A percentile compares a stretch with the other conserved stretches of the same genome.
Conservation (phyloP, 1,140 invertebrate species). For the Penaeus indicus region DNA sequence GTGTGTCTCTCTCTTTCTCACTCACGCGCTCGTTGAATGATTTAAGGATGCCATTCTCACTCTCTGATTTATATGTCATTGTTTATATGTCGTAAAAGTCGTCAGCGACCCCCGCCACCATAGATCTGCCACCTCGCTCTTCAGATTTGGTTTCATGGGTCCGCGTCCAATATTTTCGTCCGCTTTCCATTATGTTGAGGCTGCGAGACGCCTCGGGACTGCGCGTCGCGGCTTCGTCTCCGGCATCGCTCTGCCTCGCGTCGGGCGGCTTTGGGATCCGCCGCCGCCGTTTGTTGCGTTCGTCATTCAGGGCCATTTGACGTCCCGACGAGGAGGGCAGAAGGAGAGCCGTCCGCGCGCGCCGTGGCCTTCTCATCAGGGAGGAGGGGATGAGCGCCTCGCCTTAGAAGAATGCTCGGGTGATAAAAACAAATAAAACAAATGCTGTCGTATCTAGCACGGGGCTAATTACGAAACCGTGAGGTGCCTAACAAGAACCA, state of each 20-base stretch:
- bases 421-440: neutral
- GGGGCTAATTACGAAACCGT: neutral
- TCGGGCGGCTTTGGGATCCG: no score
- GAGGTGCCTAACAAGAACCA: neutral
- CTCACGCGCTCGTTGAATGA: slow-evolving; percentile 45
- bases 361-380: no score
- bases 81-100: slow-evolving; percentile 59
- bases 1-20: neutral
- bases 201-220: no score
- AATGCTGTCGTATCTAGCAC: neutral
- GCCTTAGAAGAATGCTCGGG: neutral
- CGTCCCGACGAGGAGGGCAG: no score
- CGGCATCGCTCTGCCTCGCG: no score
- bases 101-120: slow-evolving; percentile 38
- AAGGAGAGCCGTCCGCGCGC: no score
- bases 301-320: no score
- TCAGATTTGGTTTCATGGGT: neutral
- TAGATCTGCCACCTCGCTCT: slow-evolving; percentile 51
- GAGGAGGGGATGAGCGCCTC: no score
- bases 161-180: no score
- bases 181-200: no score
- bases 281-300: no score
- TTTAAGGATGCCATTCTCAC: slow-evolving; percentile 58
- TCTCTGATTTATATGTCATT: slow-evolving; percentile 61
- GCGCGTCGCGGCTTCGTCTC: no score